Evolutionary conservation across 1,140 invertebrate species (phyloP).

Genomic region (Drosophila serrata): DNA sequence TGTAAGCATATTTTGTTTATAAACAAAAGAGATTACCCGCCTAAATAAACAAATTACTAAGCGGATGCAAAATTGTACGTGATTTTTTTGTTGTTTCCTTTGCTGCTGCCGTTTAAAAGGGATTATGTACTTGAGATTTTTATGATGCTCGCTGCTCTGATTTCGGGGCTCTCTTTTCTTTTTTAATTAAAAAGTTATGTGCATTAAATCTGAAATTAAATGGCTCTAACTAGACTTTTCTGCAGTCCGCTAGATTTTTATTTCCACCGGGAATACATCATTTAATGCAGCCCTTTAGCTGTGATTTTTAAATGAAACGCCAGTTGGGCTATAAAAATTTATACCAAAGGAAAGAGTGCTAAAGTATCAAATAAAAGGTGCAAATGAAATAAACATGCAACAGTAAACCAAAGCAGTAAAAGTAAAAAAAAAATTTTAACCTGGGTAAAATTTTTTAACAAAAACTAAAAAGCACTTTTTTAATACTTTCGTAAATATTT

Average conservation of each 20-base stretch:
- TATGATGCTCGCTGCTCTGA: slow-evolving; percentile 20
- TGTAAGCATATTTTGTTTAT: slow-evolving; percentile 38
- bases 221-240: slow-evolving; percentile 46
- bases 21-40: slow-evolving; percentile 22
- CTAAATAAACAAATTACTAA: slow-evolving; percentile 82
- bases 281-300: slow-evolving; percentile 53
- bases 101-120: slow-evolving; percentile 55
- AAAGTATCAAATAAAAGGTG: slow-evolving; percentile 47
- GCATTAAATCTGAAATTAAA: slow-evolving; percentile 56
- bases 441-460: neutral
- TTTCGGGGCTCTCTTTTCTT: slow-evolving; percentile 6
- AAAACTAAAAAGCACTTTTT: slow-evolving; percentile 9
- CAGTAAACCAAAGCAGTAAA: slow-evolving; percentile 25
- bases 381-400: slow-evolving; percentile 27
- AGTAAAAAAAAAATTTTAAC: neutral
- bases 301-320: slow-evolving; percentile 62
- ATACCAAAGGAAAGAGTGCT: slow-evolving; percentile 31
- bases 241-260: slow-evolving; percentile 13
- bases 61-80: slow-evolving; percentile 38
- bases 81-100: slow-evolving; percentile 23
- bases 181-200: slow-evolving; percentile 77
- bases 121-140: slow-evolving; percentile 70
- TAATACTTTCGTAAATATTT: neutral
- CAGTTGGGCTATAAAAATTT: slow-evolving; percentile 56
- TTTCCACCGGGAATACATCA: slow-evolving; percentile 44